These are phyloP conservation scores for Digitonthophagus gazella DNA, from an alignment of 2,888 invertebrate species.

Conservation along the genomic window DNA sequence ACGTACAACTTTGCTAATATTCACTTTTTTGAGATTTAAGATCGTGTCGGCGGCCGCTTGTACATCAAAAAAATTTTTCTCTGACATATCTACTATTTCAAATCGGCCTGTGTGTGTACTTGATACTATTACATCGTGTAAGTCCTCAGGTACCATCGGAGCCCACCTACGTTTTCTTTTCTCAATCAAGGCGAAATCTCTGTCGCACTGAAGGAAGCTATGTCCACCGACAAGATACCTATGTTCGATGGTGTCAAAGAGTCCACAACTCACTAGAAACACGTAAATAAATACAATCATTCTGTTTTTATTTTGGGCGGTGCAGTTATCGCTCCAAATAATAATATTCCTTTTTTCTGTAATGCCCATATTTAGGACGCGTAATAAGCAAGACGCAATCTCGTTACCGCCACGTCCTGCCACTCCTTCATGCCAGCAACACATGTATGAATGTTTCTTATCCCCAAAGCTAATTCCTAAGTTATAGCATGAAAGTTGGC, in stretches of 20 bases:
- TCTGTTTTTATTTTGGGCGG: too few species aligned
- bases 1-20: too few species aligned
- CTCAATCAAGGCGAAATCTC: constrained; percentile 32
- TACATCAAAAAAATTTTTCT: constrained; percentile 20
- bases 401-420: constrained; percentile 35
- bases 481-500: too few species aligned
- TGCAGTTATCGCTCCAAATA: constrained; percentile 30
- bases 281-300: constrained; percentile 26
- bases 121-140: constrained; percentile 25
- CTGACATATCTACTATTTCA: constrained; percentile 23
- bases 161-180: constrained; percentile 28
- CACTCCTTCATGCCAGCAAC: constrained; percentile 35
- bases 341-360: constrained; percentile 27
- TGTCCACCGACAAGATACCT: constrained; percentile 31
- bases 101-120: constrained; percentile 26
- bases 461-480: too few species aligned
- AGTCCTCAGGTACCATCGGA: constrained; percentile 29
- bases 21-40: too few species aligned
- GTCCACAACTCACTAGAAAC: constrained; percentile 23
- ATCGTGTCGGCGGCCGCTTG: too few species aligned
- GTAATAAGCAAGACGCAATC: constrained; percentile 27
- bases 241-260: constrained; percentile 29
- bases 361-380: too few species aligned
- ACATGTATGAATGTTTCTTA: constrained; percentile 33
- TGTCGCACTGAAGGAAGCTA: constrained; percentile 31